Conservation (phyloP, 2,113 vertebrate genomes). For the Hyperopisus bebe region DNA sequence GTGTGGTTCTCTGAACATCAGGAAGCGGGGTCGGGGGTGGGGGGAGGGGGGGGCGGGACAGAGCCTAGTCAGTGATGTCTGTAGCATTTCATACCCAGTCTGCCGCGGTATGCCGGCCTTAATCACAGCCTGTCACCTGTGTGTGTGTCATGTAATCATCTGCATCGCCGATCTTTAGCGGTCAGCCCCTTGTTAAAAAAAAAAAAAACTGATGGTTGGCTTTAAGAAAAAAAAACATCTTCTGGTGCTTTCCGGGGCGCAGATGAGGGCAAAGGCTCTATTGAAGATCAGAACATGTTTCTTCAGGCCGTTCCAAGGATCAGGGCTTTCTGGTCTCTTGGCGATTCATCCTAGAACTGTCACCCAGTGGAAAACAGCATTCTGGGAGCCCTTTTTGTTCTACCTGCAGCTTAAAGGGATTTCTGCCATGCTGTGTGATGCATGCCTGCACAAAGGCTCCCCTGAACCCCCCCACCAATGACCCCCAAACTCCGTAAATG, state of each 20-base stretch:
- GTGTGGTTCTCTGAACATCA: conserved; percentile 21
- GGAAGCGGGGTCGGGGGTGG: neutral
- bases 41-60: conserved; percentile 25
- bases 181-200: neutral
- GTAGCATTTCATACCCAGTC: conserved; percentile 7
- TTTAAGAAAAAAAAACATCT: neutral
- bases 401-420: neutral
- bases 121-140: conserved; percentile 32
- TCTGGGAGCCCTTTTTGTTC: neutral
- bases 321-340: neutral
- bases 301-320: neutral
- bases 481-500: neutral
- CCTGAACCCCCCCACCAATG: neutral
- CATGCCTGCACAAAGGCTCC: neutral
- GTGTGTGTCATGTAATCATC: neutral
- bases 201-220: neutral
- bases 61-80: conserved; percentile 27
- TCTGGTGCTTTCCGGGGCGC: neutral
- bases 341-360: neutral
- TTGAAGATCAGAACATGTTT: neutral
- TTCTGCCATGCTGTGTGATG: neutral
- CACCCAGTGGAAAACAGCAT: neutral
- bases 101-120: conserved; percentile 22
- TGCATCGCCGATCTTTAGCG: neutral
- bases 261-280: neutral